Base-by-base conservation (phyloP, 2,797 vertebrate species). In the Aulostomus chinensis region DNA sequence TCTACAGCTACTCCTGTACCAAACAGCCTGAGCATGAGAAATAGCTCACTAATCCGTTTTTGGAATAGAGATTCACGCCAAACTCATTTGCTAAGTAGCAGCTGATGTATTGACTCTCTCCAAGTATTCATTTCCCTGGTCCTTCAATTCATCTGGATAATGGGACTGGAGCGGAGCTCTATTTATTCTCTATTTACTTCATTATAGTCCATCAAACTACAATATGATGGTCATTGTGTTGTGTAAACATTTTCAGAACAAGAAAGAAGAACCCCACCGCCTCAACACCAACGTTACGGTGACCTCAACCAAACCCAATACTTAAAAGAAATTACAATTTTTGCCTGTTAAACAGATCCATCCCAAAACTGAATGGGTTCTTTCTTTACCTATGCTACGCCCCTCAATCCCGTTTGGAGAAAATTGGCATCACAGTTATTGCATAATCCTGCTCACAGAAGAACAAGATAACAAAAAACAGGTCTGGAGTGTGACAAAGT, bases 11-110 rank as follows among this genome's bases (percentile, higher is more conserved):
- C 49, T 33, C 29, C 61, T 24, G 22, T 25, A 41, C 17, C 5
- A 31, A 57, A 39, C 8, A 18, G 33, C 20, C 17, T 16, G 29
- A 17, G 28, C 11, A 42, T 12, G 9, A 9, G n/a, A 66, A 64
- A 64, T 7, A 7, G 62, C 50, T 41, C 26, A 26, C 12, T 42
- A 69, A 75, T 78, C 36, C 58, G 11, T 79, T 70, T 59, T 18
- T 11, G 4, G 18, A 46, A 21, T 32, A 37, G n/a, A 24, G 24
- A 49, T 55, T 63, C 31, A 38, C 13, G 53, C 36, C 59, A 75
- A 54, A 63, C 53, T 65, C 11, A n/a, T n/a, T n/a, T n/a, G n/a
- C n/a, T n/a, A n/a, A n/a, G n/a, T n/a, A n/a, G n/a, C n/a, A n/a
- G n/a, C n/a, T n/a, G n/a, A n/a, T n/a, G n/a, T n/a, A n/a, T n/a